These are phyloP conservation scores for Portevinia maculata DNA, from an alignment of 2,888 invertebrate genomes.

Conservation along the genomic window DNA sequence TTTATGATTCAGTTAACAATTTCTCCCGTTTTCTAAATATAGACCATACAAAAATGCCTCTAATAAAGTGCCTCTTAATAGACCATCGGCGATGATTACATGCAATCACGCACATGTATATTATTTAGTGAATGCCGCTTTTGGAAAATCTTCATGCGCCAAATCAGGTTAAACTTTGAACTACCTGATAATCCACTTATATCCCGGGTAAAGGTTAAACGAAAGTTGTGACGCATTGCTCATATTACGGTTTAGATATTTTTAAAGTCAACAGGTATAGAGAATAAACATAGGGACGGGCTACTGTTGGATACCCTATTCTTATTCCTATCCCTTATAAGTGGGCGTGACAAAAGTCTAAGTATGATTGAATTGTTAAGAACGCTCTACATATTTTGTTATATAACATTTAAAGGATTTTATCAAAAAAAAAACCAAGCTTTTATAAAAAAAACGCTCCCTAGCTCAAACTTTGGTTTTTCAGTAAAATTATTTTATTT, in stretches of 20 bases:
- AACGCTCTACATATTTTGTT: too few species aligned
- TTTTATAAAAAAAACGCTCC: too few species aligned
- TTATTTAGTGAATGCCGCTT: not conserved
- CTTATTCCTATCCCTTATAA: too few species aligned
- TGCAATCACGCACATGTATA: conserved; percentile 50
- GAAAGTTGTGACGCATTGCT: not conserved
- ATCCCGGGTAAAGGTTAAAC: conserved; percentile 30
- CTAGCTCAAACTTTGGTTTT: too few species aligned
- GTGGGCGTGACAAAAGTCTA: too few species aligned
- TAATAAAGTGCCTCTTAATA: not conserved
- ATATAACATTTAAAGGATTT: too few species aligned
- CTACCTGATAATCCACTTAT: conserved; percentile 28
- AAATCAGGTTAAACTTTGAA: not conserved
- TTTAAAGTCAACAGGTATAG: not conserved
- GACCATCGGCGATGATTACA: conserved; percentile 11
- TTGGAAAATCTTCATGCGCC: conserved; percentile 26
- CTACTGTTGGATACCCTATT: too few species aligned
- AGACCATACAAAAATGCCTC: not conserved
- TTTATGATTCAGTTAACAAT: not conserved
- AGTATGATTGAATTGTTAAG: too few species aligned
- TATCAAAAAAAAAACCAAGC: too few species aligned
- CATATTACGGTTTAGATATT: not conserved
- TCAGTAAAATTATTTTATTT: too few species aligned
- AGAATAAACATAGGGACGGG: too few species aligned
- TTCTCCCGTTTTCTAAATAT: conserved; percentile 26